Conservation (phyloP, 2,888 invertebrate species). For the Drosophila birchii region DNA sequence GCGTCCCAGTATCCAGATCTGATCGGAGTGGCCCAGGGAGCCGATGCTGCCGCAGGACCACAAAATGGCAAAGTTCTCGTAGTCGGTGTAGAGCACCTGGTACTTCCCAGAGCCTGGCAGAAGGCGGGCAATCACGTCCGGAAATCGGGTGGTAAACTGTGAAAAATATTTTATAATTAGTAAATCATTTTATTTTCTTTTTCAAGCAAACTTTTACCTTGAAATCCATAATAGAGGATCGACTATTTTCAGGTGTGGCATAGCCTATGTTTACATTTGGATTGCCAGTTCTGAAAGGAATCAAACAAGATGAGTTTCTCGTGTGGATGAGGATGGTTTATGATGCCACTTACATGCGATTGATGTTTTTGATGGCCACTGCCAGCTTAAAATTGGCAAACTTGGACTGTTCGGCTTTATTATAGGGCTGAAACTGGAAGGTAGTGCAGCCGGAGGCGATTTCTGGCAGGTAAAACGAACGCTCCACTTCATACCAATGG, state of each 20-base stretch:
- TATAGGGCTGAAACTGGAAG: constrained; percentile 86
- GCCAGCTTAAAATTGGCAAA: constrained; percentile 86
- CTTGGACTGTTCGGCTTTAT: constrained; percentile 74
- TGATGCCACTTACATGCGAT: constrained; percentile 87
- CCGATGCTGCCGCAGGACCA: constrained; percentile 90
- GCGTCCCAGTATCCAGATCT: constrained; percentile 90
- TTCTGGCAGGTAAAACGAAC: constrained; percentile 91
- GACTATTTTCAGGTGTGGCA: constrained; percentile 87
- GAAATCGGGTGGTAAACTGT: constrained; percentile 87
- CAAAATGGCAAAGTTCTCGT: constrained; percentile 89
- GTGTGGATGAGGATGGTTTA: neutral
- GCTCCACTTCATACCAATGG: constrained; percentile 91
- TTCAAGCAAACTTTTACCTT: constrained; percentile 71
- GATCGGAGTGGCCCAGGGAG: constrained; percentile 86
- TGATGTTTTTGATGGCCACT: constrained; percentile 88
- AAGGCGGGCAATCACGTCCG: constrained; percentile 88
- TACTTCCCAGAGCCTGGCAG: constrained; percentile 90
- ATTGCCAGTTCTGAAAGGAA: constrained; percentile 86
- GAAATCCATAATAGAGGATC: constrained; percentile 86
- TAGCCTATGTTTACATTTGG: constrained; percentile 87
- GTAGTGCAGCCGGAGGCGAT: constrained; percentile 89
- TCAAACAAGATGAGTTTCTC: neutral
- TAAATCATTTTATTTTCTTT: neutral
- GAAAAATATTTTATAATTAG: neutral
- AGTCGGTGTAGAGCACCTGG: constrained; percentile 90